Evolutionary conservation across 1,140 invertebrate genomes (phyloP).

Genomic region (Epicauta chinensis): DNA sequence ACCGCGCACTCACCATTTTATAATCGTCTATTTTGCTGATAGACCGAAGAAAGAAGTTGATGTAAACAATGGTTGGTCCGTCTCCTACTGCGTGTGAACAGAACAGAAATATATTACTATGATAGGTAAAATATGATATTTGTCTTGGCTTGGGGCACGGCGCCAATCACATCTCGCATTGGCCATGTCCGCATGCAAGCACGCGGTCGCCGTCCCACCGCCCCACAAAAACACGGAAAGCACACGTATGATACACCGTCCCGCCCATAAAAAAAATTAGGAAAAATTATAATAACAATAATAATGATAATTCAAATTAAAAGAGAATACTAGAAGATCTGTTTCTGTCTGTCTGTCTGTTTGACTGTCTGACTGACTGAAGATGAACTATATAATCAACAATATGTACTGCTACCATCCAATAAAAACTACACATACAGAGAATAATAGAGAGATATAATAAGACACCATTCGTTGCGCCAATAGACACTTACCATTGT

Average conservation of each 20-base stretch:
- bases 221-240: constrained; percentile 26
- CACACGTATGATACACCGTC: constrained; percentile 27
- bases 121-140: constrained; percentile 10
- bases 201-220: constrained; percentile 17
- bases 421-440: constrained; percentile 36
- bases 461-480: constrained; percentile 30
- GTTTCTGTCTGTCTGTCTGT: too few relatives aligned
- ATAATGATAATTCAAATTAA: too few relatives aligned
- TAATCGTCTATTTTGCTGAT: constrained; percentile 99
- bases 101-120: constrained; percentile 26
- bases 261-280: constrained; percentile 22
- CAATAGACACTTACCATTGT: constrained; percentile 83
- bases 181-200: constrained; percentile 29
- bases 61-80: constrained; percentile 70
- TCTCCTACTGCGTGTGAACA: constrained; percentile 50
- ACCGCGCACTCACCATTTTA: constrained; percentile 86
- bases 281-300: too few relatives aligned
- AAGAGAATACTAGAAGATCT: too few relatives aligned
- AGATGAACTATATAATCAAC: constrained; percentile 9
- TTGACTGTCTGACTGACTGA: not conserved
- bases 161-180: constrained; percentile 40
- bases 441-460: constrained; percentile 1
- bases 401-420: constrained; percentile 24
- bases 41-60: constrained; percentile 93
- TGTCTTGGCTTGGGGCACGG: constrained; percentile 25